Conservation (phyloP, 2,113 vertebrate species). For the Panthera tigris region DNA sequence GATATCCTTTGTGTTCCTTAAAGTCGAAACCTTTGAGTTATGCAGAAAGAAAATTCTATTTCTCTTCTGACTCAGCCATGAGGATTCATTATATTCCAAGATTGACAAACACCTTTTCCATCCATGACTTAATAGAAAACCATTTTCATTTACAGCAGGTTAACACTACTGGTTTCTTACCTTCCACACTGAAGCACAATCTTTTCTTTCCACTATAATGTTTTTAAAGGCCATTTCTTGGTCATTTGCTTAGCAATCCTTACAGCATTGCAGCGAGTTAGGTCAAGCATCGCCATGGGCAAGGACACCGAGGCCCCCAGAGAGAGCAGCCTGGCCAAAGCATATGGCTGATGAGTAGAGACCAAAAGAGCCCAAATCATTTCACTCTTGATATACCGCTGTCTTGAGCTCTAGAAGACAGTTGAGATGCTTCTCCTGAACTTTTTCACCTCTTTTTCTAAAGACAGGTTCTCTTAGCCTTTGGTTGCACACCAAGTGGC, state of each 20-base stretch:
- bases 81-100: not conserved
- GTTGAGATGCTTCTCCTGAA: not conserved
- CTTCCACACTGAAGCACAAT: not conserved
- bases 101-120: not conserved
- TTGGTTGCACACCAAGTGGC: not conserved
- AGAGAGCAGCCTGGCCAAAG: not conserved
- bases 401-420: not conserved
- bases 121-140: not conserved
- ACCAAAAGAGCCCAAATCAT: not conserved
- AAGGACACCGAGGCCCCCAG: not conserved
- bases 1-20: not conserved
- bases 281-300: not conserved
- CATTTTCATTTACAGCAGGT: not conserved
- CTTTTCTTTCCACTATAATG: not conserved
- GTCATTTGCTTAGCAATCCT: not conserved
- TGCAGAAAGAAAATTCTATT: not conserved
- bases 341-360: not conserved
- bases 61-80: not conserved
- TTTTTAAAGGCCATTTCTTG: not conserved
- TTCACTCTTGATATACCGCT: not conserved
- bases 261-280: not conserved
- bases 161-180: not conserved
- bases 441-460: not conserved
- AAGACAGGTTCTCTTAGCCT: not conserved
- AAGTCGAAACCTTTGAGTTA: constrained; percentile 22